Percentiles rank a stretch among this genome's conserved stretches.
Evolutionary conservation across 2,113 vertebrate genomes (phyloP).

Genomic region (Daphoenositta chrysoptera): DNA sequence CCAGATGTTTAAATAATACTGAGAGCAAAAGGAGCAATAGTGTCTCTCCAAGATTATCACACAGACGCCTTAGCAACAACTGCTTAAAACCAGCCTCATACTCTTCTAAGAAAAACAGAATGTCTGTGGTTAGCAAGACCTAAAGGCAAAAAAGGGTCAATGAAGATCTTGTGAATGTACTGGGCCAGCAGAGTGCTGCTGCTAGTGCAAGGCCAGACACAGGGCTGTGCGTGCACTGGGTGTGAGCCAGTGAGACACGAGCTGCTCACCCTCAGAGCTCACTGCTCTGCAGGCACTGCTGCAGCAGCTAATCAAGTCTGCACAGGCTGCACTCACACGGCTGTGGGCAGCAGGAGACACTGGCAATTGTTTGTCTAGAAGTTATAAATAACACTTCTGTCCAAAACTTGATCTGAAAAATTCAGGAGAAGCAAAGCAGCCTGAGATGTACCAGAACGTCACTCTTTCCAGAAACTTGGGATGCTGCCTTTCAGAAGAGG

Average conservation of each 20-base stretch:
- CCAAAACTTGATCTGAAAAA: background rate
- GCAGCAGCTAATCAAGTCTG: background rate
- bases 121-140: background rate
- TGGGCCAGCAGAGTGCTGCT: background rate
- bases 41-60: background rate
- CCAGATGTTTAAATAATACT: background rate
- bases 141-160: background rate
- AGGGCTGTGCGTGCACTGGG: rapidly evolving
- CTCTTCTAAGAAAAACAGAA: background rate
- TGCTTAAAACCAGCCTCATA: background rate
- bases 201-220: background rate
- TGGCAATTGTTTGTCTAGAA: background rate
- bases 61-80: background rate
- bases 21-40: background rate
- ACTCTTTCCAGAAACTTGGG: background rate
- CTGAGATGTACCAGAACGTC: background rate
- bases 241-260: background rate
- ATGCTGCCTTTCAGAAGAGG: background rate
- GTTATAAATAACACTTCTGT: background rate
- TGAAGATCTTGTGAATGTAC: background rate
- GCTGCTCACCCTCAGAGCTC: background rate
- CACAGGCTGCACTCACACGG: background rate
- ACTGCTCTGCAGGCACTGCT: background rate
- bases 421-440: background rate
- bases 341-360: background rate